A percentile compares a stretch with the other conserved stretches of the same genome.
Evolutionary conservation across 2,888 invertebrate species (phyloP).

Genomic region (Adelognathus sp.): DNA sequence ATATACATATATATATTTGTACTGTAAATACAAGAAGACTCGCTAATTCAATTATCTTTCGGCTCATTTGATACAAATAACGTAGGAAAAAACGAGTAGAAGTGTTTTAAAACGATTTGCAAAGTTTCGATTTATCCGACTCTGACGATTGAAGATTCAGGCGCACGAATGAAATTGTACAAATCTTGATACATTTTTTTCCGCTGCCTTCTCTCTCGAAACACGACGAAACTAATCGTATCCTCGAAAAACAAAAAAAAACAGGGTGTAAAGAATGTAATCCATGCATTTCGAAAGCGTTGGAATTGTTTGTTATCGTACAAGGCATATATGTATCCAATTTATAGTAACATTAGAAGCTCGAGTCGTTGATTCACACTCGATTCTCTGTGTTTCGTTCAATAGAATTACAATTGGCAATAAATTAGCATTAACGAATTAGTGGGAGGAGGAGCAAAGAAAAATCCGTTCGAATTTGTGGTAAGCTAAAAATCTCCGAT

Average conservation of each 20-base stretch:
- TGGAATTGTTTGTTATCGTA: not conserved
- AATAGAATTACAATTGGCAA: not conserved
- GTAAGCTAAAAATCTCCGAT: not conserved
- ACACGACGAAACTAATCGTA: not conserved
- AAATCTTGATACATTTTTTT: constrained; percentile 49
- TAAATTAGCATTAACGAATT: not conserved
- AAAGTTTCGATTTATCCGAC: not conserved
- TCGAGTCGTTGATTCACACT: not conserved
- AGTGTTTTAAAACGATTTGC: constrained; percentile 2
- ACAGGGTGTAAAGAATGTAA: constrained; percentile 16
- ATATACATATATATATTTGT: constrained; percentile 51
- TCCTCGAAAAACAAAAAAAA: constrained; percentile 11
- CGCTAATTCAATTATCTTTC: constrained; percentile 45
- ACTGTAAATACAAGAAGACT: constrained; percentile 53
- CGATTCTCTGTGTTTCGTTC: not conserved
- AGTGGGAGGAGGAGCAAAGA: not conserved
- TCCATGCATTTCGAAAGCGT: constrained; percentile 8
- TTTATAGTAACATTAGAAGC: not conserved
- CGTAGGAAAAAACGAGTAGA: constrained; percentile 17
- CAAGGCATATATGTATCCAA: not conserved
- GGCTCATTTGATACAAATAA: constrained; percentile 38
- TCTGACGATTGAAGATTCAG: not conserved
- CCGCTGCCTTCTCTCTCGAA: constrained; percentile 33
- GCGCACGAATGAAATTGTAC: constrained; percentile 16
- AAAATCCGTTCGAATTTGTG: not conserved